Percentiles rank a stretch among this genome's conserved stretches.
Evolutionary conservation across 1,140 invertebrate genomes (phyloP).

Genomic region (Panagrolaimus sp.): DNA sequence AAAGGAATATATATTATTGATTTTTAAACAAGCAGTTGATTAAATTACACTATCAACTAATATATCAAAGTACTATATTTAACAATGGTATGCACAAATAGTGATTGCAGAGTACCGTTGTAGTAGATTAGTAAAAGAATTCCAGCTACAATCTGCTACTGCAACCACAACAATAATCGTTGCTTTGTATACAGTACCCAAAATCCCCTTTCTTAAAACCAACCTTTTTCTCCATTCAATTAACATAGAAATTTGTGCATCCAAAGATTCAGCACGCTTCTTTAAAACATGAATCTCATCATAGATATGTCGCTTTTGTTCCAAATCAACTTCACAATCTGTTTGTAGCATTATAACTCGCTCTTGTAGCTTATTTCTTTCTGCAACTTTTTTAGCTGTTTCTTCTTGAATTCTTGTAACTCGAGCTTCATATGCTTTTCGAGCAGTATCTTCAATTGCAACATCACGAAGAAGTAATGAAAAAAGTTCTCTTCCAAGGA

Average conservation of each 20-base stretch:
- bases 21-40: too few species aligned
- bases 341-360: background rate
- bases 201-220: background rate
- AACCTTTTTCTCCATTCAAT: background rate
- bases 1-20: too few species aligned
- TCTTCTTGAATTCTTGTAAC: background rate
- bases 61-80: too few species aligned
- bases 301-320: background rate
- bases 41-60: too few species aligned
- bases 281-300: background rate
- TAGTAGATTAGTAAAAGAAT: too few species aligned
- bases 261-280: background rate
- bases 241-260: conserved; percentile 10
- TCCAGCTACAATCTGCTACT: too few species aligned
- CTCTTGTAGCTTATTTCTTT: background rate
- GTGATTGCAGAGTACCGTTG: too few species aligned
- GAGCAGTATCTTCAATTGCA: background rate
- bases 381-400: background rate
- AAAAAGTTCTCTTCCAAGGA: background rate
- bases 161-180: too few species aligned
- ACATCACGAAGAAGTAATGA: background rate
- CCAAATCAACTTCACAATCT: conserved; percentile 4
- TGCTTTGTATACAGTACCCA: too few species aligned
- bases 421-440: background rate
- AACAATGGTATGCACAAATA: too few species aligned